Base-by-base conservation (phyloP, 2,888 invertebrate species). In the Tribolium freemani region DNA sequence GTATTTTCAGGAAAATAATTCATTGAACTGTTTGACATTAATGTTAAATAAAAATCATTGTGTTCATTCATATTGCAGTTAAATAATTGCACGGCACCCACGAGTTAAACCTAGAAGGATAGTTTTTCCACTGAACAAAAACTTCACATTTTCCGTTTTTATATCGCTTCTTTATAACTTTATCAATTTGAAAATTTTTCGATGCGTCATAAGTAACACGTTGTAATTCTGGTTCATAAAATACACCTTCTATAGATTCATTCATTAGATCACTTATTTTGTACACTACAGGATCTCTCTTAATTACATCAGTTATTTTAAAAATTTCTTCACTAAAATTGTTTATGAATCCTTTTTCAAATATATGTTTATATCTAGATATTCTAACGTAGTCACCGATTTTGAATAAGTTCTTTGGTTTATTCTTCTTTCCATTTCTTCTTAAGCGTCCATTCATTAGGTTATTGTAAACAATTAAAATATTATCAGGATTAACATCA, bases 301-400 rank as follows among this genome's bases (percentile, higher is more conserved):
- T 51, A 0, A 77, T 45, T 20, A 77, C 73, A 5, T 75, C 66
- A 3, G 11, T 16, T 26, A 82, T 77, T 31, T 72, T 72, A 69
- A 81, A 80, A 8, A 81, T 71, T 72, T 82, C 80, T 50, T 76
- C 77, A 16, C 64, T 77, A 76, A 75, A 80, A 38, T 79, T 77
- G 1, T 45, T 58, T 16, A 66, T 69, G 56, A 78, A 78, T 11
- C 57, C 50, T 45, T 60, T 80, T 45, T 71, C 75, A 69, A 80
- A 80, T 0, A 56, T 11, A n/a, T 73, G 50, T 70, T 79, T 80
- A 13, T 44, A 56, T 16, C 13, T 68, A 10, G 68, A 13, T 5
- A 68, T 57, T 46, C 68, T n/a, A 1, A 68, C 68, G 20, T 68
- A 48, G 13, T 70, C 54, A 13, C 69, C 69, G 5, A 63, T 26